Conservation (phyloP, 2,113 vertebrate genomes). For the Microcebus tavaratra region DNA sequence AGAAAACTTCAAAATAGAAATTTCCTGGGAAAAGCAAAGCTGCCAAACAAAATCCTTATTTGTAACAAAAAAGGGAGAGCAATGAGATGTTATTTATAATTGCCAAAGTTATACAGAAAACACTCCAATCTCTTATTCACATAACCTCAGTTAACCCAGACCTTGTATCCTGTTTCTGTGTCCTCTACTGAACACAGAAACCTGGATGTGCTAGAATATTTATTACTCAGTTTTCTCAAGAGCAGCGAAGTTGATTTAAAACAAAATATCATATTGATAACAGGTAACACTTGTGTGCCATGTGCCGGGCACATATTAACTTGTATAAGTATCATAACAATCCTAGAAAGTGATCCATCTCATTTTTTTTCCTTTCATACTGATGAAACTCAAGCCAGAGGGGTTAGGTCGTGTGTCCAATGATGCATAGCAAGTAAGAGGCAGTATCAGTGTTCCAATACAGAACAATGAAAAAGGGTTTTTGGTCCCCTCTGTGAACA, state of each 20-base stretch:
- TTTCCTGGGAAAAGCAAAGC: slow-evolving; percentile 35
- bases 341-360: not conserved
- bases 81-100: not conserved
- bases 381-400: not conserved
- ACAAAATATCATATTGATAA: not conserved
- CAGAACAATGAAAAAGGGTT: not conserved
- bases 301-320: not conserved
- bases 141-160: not conserved
- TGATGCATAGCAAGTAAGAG: not conserved
- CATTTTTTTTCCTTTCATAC: not conserved
- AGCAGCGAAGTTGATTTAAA: not conserved
- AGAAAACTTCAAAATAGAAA: slow-evolving; percentile 55
- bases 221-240: not conserved
- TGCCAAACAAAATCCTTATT: not conserved
- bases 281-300: not conserved
- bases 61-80: not conserved
- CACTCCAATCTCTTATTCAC: not conserved
- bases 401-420: not conserved
- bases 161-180: not conserved
- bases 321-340: not conserved
- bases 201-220: not conserved
- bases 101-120: not conserved
- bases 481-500: not conserved
- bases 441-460: not conserved
- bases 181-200: not conserved